These are phyloP conservation scores for Euwallacea fornicatus DNA, from an alignment of 1,140 invertebrate genomes.

Conservation along the genomic window DNA sequence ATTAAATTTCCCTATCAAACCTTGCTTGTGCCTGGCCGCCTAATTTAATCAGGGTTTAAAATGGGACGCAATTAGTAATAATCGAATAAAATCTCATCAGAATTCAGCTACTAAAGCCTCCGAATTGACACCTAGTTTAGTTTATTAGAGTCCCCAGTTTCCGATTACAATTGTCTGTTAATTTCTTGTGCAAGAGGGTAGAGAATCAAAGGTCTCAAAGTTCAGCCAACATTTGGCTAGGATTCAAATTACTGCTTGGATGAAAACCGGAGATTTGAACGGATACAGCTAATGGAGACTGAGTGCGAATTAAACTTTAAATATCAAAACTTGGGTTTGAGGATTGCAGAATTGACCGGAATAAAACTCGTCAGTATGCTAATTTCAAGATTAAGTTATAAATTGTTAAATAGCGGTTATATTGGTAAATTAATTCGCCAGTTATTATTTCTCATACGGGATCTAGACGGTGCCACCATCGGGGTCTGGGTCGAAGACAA, in stretches of 20 bases:
- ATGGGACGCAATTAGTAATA: not conserved
- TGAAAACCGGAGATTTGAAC: slow-evolving; percentile 25
- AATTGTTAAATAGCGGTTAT: too few relatives aligned
- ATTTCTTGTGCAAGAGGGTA: slow-evolving; percentile 12
- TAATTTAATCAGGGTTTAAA: not conserved
- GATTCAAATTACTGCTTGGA: slow-evolving; percentile 21
- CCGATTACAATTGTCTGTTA: slow-evolving; percentile 20
- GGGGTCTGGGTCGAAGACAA: too few relatives aligned
- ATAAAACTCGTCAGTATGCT: not conserved
- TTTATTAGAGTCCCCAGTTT: slow-evolving; percentile 19
- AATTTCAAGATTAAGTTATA: not conserved
- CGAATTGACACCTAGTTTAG: slow-evolving; percentile 19
- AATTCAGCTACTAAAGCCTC: slow-evolving; percentile 7
- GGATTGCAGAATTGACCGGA: slow-evolving; percentile 6
- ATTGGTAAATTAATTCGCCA: too few relatives aligned
- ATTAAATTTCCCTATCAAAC: too few relatives aligned
- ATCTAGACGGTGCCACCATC: too few relatives aligned
- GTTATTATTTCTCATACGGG: too few relatives aligned
- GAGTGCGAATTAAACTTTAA: slow-evolving; percentile 15
- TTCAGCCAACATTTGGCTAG: slow-evolving; percentile 16
- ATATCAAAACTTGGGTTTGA: slow-evolving; percentile 11
- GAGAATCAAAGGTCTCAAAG: slow-evolving; percentile 17
- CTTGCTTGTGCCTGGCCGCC: too few relatives aligned
- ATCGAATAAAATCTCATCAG: slow-evolving; percentile 3
- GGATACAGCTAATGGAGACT: slow-evolving; percentile 15